Base-by-base conservation (phyloP, 2,888 invertebrate species). In the Aelia acuminata region DNA sequence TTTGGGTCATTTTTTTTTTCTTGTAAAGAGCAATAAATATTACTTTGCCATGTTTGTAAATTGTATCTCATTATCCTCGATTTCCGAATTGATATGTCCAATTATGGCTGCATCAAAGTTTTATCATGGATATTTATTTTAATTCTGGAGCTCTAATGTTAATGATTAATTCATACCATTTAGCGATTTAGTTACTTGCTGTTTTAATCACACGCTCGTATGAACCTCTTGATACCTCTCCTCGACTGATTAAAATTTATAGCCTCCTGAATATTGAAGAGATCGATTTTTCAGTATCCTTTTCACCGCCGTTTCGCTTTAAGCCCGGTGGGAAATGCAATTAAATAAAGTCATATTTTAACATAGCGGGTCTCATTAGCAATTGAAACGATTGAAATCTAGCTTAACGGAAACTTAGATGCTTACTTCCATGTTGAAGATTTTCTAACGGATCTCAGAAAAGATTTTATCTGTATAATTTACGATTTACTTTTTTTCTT, bases 121-220 rank as follows among this genome's bases (percentile, higher is more conserved):
- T 18, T 22, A 22, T 8, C n/a, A 22, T 5, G 3, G 26, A 3
- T 57, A 57, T 57, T 57, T 57, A 57, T 57, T 57, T 57, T 8
- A 57, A 57, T 57, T 11, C 26, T n/a, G n/a, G 13, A 57, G 11
- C 26, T n/a, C n/a, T 57, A 26, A 57, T 57, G 57, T 26, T 57
- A 57, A 57, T 57, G 57, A 57, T 57, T 57, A 57, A 57, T 57
- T 57, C 57, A 57, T 57, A 26, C 11, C 57, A 57, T 26, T 57
- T 57, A 57, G 57, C 2, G 57, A 26, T 26, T 26, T 26, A 11
- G 57, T 57, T 57, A 57, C 13, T 57, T 57, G 11, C 57, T 26
- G 57, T 57, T 57, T 57, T 57, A 57, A 57, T 57, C 26, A 57
- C 26, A 57, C 11, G 57, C 3, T 4, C 26, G 57, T 57, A 57